A percentile compares a stretch with the other conserved stretches of the same genome.
Conservation (phyloP, 1,140 invertebrate species). For the Leptinotarsa lineolata region DNA sequence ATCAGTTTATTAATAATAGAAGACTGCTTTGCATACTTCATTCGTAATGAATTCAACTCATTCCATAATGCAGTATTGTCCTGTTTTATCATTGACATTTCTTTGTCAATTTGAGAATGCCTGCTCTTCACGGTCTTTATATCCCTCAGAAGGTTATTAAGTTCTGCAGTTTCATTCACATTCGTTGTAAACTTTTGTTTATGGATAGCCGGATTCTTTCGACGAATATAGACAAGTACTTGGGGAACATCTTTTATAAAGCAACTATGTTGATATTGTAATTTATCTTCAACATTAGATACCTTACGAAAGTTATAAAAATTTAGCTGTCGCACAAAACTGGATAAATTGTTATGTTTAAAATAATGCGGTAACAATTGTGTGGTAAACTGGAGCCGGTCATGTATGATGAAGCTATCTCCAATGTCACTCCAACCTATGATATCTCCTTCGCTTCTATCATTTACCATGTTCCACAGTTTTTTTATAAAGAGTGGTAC, state of each 20-base stretch:
- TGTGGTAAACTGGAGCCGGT: slow-evolving; percentile 38
- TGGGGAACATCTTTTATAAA: slow-evolving; percentile 40
- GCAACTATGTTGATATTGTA: slow-evolving; percentile 39
- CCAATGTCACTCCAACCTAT: slow-evolving; percentile 41
- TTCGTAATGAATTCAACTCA: slow-evolving; percentile 37
- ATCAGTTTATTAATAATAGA: slow-evolving; percentile 43
- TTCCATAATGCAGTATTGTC: slow-evolving; percentile 41
- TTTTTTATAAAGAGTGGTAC: slow-evolving; percentile 41
- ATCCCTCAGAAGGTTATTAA: slow-evolving; percentile 24
- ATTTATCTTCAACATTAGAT: slow-evolving; percentile 26
- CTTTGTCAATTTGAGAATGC: slow-evolving; percentile 32
- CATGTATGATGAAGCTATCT: slow-evolving; percentile 42
- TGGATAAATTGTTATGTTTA: slow-evolving; percentile 44
- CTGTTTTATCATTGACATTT: slow-evolving; percentile 37
- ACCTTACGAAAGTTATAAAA: slow-evolving; percentile 46
- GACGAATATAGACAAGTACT: slow-evolving; percentile 36
- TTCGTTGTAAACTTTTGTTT: slow-evolving; percentile 16
- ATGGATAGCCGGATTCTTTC: slow-evolving; percentile 33
- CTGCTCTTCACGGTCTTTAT: slow-evolving; percentile 34
- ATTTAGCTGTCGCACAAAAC: slow-evolving; percentile 45
- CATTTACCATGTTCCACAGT: slow-evolving; percentile 44
- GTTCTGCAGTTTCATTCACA: slow-evolving; percentile 3
- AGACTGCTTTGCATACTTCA: slow-evolving; percentile 42
- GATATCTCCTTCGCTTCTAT: slow-evolving; percentile 33
- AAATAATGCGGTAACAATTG: slow-evolving; percentile 43